Evolutionary conservation across 2,888 invertebrate species (phyloP), one percentile per base, ranked within the genome.

Genomic region (Heliconius hortense): DNA sequence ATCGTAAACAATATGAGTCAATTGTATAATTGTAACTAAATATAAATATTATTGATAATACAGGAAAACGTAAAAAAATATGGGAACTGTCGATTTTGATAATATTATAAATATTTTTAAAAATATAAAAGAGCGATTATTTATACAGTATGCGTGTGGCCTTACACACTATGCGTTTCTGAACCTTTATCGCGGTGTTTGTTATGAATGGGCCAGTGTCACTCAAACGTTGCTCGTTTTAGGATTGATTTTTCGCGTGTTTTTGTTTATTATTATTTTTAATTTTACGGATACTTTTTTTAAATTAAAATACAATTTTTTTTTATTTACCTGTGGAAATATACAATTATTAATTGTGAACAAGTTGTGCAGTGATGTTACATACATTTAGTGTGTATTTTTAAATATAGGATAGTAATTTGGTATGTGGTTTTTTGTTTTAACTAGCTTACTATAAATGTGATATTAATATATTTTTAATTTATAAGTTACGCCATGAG

Each of bases 191-290:
- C 82, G 77, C 75, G 70, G 76, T 77, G 79, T 77, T 79, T 82
- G 79, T 82, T 82, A 82, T 82, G 82, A 82, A 82, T 82, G 82
- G 77, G 75, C 74, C 82, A 82, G 82, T 82, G 80, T 81, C 79
- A 79, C 75, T 75, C 75, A 80, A 79, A 74, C 80, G 73, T 73
- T 74, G 78, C 75, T 79, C 77, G 78, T 79, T 80, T 75, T 78
- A 79, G 80, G 81, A 81, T 79, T 76, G 78, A 74, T 78, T 60
- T 80, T 79, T 77, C 76, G 78, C 74, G 79, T 75, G 74, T 60
- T 71, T 76, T 76, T 76, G 60, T 75, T 67, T 76, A 68, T 66
- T 72, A 72, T 70, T 77, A 67, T 73, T 76, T 72, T 75, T 64
- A 28, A 28, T 70, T 74, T 62, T 18, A 18, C 5, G 35, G 48